phyloP scores from a whole-genome alignment of 2,797 vertebrate species.

The Pelobates cultripes region DNA sequence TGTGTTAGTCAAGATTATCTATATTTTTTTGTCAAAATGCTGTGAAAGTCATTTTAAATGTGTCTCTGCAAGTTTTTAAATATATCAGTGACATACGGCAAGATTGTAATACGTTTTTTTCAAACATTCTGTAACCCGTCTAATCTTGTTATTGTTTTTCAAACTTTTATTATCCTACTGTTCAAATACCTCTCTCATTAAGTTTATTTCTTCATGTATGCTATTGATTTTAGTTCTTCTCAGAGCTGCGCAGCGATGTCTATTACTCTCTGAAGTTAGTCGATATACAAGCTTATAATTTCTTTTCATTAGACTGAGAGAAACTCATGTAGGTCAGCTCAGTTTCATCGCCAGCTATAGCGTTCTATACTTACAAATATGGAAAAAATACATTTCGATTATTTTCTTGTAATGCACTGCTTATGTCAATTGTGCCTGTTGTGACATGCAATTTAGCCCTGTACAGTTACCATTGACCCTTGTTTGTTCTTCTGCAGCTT shows the following conservation, averaged over 20 bases:
- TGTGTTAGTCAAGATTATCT: too few relatives aligned
- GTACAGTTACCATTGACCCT: too few relatives aligned
- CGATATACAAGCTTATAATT: slow-evolving; percentile 24
- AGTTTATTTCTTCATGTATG: slow-evolving; percentile 36
- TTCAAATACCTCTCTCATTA: slow-evolving; percentile 42
- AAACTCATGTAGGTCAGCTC: slow-evolving; percentile 19
- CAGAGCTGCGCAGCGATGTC: slow-evolving; percentile 29
- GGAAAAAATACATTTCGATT: too few relatives aligned
- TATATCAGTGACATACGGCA: background rate
- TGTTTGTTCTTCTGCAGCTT: too few relatives aligned
- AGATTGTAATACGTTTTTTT: slow-evolving; percentile 26
- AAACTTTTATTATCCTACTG: slow-evolving; percentile 21
- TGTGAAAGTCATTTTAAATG: background rate
- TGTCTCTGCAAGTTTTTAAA: background rate
- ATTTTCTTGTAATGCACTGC: too few relatives aligned
- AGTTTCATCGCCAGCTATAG: background rate
- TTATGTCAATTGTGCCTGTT: too few relatives aligned
- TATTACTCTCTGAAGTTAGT: slow-evolving; percentile 19
- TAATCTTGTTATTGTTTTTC: slow-evolving; percentile 19
- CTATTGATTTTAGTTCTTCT: slow-evolving; percentile 40
- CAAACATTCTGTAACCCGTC: slow-evolving; percentile 7
- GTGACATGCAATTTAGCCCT: too few relatives aligned
- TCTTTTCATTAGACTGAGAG: slow-evolving; percentile 37
- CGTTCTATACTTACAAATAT: background rate
- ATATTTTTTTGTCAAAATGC: background rate